Evolutionary conservation across 2,113 vertebrate species (phyloP), one percentile per base, ranked within the genome.

Genomic region (Hystrix cristata): DNA sequence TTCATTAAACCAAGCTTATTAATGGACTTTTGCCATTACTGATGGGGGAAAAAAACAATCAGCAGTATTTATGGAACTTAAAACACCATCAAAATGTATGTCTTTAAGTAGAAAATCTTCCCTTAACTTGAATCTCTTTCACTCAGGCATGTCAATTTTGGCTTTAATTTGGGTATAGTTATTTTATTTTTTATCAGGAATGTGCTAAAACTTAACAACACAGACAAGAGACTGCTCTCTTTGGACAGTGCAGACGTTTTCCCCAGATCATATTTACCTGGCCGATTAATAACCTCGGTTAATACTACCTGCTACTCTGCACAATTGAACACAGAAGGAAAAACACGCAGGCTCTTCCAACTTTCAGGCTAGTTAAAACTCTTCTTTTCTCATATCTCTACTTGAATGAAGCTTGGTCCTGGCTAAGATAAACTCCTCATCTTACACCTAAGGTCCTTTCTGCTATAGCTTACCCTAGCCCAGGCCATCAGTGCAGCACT

Each of bases 1-100:
- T 92, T 95, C 98, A 86, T 64, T 94, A 95, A 96, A 62, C 48
- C 67, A 88, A 96, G 92, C 96, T 97, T 98, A 96, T 98, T 97
- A 97, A 97, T 97, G 29, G 92, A 38, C 57, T 87, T 14, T 31
- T 92, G 78, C 59, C 64, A 67, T 78, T 87, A 89, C 76, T 97
- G 97, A 91, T 65, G 87, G 86, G 67, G n/a, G 95, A 93, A 46
- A 96, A 93, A 34, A 71, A 97, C 97, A 62, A 7, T 79, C 55
- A 67, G 7, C 43, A 94, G 95, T 97, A 94, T 96, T 91, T 95
- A 18, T 97, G 88, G 98, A 96, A 87, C 96, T 38, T 80, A 97
- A 95, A 81, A 29, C 25, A 96, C 8, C 48, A 48, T 27, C 34
- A 96, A 92, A 97, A 92, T 48, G 90, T 38, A 1, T 95, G 53